Evolutionary conservation across 2,888 invertebrate species (phyloP), one percentile per base, ranked within the genome.

Genomic region (Eupithecia insigniata): DNA sequence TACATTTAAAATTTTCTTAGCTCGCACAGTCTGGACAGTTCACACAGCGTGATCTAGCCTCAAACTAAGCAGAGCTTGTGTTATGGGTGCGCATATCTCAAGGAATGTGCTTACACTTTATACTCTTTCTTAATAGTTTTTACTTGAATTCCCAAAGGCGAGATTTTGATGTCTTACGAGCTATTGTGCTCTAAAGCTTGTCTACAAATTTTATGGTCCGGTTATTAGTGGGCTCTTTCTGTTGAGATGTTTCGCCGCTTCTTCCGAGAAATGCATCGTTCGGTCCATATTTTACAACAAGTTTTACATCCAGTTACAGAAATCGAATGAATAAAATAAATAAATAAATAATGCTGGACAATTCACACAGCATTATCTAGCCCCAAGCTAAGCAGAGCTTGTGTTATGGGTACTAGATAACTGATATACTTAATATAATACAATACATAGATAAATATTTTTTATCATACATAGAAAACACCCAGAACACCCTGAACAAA

Each of bases 171-270:
- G 43, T 60, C 67, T 73, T 43, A 28, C 58, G 66, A 64, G 55
- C 39, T 66, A 61, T 66, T 69, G 65, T 69, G 65, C 14, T 72
- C 66, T 39, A 32, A 39, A 62, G 66, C 61, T 66, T 73, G 66
- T 72, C 69, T 68, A 30, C 14, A 16, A 62, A 67, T 67, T 70
- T 65, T 70, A 65, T 30, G 32, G 60, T 67, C 64, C 26, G 66
- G 39, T 69, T 66, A 58, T 62, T 32, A 30, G 60, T 51, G 30
- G 46, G 39, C 65, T 65, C 43, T 60, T 58, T 43, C 36, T 61
- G 32, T 51, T 39, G 36, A 61, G 51, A 69, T 61, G 65, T 69
- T 65, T 39, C 58, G 32, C 69, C 26, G 60, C 39, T 36, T 22
- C 43, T 67, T 64, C 67, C 55, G n/a, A 39, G 64, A 61, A 67